Conservation (phyloP, 2,113 vertebrate genomes). For the Lophura nycthemera region DNA sequence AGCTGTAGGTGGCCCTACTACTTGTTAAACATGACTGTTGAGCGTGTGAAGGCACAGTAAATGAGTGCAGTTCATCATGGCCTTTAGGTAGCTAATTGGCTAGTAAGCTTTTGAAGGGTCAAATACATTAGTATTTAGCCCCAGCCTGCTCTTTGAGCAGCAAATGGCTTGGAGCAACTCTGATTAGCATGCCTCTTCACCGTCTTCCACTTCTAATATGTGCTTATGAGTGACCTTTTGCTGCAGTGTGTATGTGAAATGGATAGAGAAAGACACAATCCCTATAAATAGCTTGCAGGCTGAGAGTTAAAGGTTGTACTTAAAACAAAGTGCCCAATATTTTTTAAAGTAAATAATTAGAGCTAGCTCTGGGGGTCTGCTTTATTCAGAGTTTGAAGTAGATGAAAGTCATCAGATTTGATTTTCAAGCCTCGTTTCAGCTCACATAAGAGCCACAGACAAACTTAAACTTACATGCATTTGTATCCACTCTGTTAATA, state of each 20-base stretch:
- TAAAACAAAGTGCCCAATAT: background rate
- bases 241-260: background rate
- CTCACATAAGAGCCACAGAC: background rate
- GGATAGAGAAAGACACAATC: background rate
- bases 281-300: constrained; percentile 37
- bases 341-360: constrained; percentile 21
- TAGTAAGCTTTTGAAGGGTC: constrained; percentile 16
- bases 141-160: constrained; percentile 2
- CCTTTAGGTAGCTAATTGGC: constrained; percentile 47
- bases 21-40: background rate
- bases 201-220: background rate
- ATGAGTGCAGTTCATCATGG: constrained; percentile 1
- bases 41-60: background rate
- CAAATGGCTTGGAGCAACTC: background rate
- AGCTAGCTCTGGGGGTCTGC: background rate
- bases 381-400: background rate
- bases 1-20: background rate
- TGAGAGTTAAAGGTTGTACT: background rate
- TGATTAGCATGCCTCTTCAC: background rate
- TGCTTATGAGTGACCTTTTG: background rate
- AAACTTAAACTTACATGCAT: background rate
- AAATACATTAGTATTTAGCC: background rate
- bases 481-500: background rate
- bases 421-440: background rate
- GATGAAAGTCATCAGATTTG: background rate